These are phyloP conservation scores for Hippolais icterina DNA, from an alignment of 2,113 vertebrate species.

Conservation along the genomic window DNA sequence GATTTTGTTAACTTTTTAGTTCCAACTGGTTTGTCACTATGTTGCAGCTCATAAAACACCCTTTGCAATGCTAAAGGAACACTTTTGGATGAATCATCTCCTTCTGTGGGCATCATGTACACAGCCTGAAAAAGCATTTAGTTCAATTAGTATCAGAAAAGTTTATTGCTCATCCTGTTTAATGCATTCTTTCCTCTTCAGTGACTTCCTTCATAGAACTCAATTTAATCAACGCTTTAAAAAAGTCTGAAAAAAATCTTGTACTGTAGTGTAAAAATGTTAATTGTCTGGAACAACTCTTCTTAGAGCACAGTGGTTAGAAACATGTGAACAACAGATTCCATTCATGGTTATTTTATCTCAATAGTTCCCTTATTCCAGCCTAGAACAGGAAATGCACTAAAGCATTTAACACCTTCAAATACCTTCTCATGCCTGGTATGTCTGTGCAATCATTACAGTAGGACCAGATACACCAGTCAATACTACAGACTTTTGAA, in stretches of 20 bases:
- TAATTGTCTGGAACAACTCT: not conserved
- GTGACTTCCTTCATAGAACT: not conserved
- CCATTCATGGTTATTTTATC: not conserved
- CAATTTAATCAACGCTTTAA: not conserved
- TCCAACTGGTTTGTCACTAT: conserved; percentile 98
- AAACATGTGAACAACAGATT: not conserved
- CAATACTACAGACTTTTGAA: not conserved
- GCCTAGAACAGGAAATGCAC: not conserved
- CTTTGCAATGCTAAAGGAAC: conserved; percentile 96
- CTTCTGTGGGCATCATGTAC: conserved; percentile 99
- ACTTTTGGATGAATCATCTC: conserved; percentile 98
- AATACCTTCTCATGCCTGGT: fast-evolving
- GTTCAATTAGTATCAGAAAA: conserved; percentile 31
- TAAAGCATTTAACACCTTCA: not conserved
- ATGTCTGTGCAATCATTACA: not conserved
- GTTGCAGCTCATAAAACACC: conserved; percentile 98
- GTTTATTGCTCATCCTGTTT: not conserved
- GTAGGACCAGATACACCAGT: not conserved
- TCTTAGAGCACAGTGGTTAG: not conserved
- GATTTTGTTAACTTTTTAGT: conserved; percentile 99
- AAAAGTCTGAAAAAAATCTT: not conserved
- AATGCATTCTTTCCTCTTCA: not conserved
- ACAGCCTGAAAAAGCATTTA: conserved; percentile 84
- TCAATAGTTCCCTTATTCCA: not conserved
- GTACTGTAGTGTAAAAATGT: not conserved